Evolutionary conservation across 2,113 vertebrate species (phyloP).

Genomic region (Andinoacara biseriatus): DNA sequence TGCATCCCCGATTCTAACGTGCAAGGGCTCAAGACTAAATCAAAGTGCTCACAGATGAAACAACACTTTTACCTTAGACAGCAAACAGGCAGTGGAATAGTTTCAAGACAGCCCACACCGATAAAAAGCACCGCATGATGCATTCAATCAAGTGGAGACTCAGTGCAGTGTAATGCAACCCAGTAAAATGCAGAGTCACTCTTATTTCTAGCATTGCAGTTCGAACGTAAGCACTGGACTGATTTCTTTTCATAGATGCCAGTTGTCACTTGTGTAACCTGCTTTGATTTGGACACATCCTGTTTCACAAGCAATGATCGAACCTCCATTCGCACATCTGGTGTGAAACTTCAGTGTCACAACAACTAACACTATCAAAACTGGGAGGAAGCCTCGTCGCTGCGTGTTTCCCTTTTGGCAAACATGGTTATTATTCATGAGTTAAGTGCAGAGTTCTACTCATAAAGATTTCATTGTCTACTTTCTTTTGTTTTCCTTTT

Average conservation of each 20-base stretch:
- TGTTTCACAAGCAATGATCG: background rate
- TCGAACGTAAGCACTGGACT: background rate
- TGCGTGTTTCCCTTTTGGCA: background rate
- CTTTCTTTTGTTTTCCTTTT: background rate
- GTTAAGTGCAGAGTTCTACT: background rate
- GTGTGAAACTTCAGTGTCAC: slow-evolving; percentile 7
- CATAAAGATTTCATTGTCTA: slow-evolving; percentile 9
- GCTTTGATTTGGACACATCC: background rate
- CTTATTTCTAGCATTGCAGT: background rate
- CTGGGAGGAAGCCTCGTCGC: background rate
- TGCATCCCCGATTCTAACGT: background rate
- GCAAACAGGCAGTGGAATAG: slow-evolving; percentile 3
- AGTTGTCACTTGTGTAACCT: background rate
- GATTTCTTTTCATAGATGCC: background rate
- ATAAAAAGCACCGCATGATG: slow-evolving; percentile 1
- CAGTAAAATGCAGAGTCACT: slow-evolving; percentile 25
- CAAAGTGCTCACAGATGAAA: background rate
- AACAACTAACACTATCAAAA: background rate
- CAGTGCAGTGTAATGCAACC: background rate
- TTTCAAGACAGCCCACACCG: slow-evolving; percentile 9
- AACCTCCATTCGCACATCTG: slow-evolving; percentile 18
- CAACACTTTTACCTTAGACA: slow-evolving; percentile 37
- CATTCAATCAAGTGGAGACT: slow-evolving; percentile 14
- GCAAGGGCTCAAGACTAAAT: slow-evolving; percentile 1
- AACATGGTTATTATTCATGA: slow-evolving; percentile 9